Percentiles rank a stretch among this genome's conserved stretches.
Evolutionary conservation across 37 sponge, comb jelly and placozoan genomes (phyloP).

Genomic region (Amphimedon queenslandica): DNA sequence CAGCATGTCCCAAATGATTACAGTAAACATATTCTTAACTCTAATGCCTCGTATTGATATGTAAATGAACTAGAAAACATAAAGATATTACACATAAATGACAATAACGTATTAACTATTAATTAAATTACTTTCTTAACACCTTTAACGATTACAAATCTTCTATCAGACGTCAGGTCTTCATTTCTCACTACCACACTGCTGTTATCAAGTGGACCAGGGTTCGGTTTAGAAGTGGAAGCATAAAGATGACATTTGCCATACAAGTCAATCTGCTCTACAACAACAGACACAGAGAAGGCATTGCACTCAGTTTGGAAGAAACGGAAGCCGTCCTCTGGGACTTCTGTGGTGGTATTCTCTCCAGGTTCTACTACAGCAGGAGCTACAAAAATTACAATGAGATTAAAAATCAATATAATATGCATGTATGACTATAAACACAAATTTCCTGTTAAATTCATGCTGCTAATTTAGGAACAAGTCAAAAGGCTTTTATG

Average conservation of each 20-base stretch:
- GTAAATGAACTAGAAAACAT: conserved; percentile 54
- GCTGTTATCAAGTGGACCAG: conserved; percentile 67
- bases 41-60: conserved; percentile 43
- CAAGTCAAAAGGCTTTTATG: too few species aligned
- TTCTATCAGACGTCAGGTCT: conserved; percentile 2
- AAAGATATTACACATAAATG: neutral
- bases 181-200: conserved; percentile 49
- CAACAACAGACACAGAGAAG: conserved; percentile 63
- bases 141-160: neutral
- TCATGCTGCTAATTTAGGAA: too few species aligned
- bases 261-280: conserved; percentile 77
- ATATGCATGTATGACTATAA: too few species aligned
- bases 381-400: conserved; percentile 44
- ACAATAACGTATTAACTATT: too few species aligned
- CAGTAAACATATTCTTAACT: conserved; percentile 43
- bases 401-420: neutral
- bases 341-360: conserved; percentile 59
- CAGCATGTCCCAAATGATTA: conserved; percentile 69
- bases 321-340: conserved; percentile 81
- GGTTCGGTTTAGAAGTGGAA: conserved; percentile 61
- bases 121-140: neutral
- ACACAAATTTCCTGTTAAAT: too few species aligned
- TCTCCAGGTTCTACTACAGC: conserved; percentile 80
- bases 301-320: conserved; percentile 69
- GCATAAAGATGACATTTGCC: conserved; percentile 75